A percentile compares a stretch with the other conserved stretches of the same genome.
phyloP scores from a whole-genome alignment of 2,797 vertebrate species.

The Anguilla marmorata region DNA sequence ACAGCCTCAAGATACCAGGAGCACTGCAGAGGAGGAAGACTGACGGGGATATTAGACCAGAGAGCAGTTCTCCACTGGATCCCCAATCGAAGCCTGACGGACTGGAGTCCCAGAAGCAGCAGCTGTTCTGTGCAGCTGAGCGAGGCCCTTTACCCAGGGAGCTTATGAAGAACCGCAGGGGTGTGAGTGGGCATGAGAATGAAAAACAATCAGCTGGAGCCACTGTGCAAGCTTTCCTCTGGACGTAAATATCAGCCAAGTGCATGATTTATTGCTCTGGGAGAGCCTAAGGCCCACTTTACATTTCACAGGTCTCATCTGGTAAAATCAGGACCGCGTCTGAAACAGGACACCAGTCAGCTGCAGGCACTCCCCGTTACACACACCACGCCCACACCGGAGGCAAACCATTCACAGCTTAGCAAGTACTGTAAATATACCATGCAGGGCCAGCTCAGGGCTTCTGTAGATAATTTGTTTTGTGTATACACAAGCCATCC shows the following conservation, averaged over 20 bases:
- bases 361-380: background rate
- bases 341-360: background rate
- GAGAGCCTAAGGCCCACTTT: background rate
- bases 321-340: background rate
- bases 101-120: background rate
- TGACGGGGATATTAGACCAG: background rate
- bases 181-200: background rate
- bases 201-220: background rate
- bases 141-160: background rate
- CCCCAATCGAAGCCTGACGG: slow-evolving; percentile 9
- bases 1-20: background rate
- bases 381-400: background rate
- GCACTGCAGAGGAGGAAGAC: background rate
- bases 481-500: background rate
- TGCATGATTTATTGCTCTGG: background rate
- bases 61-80: background rate
- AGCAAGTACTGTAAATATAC: background rate
- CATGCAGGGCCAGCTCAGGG: background rate
- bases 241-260: background rate
- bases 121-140: background rate
- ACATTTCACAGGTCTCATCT: background rate
- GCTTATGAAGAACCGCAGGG: slow-evolving; percentile 16
- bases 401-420: background rate
- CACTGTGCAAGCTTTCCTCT: background rate
- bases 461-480: background rate